These are phyloP conservation scores for Pandion haliaetus DNA, from an alignment of 2,113 vertebrate genomes.

Conservation along the genomic window DNA sequence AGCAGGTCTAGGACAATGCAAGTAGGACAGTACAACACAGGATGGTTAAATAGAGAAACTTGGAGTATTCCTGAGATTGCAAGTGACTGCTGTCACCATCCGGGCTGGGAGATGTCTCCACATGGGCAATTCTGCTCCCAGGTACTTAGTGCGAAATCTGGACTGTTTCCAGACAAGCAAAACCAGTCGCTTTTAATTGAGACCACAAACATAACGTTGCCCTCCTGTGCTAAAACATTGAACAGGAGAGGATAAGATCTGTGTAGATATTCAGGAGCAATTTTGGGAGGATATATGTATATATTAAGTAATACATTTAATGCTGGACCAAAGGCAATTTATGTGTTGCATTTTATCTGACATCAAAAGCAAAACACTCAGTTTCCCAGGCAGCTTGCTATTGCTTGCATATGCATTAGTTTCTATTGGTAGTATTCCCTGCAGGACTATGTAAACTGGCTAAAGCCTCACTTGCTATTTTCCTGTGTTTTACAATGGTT, in stretches of 20 bases:
- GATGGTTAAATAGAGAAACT: not conserved
- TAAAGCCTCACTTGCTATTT: not conserved
- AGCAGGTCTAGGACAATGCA: not conserved
- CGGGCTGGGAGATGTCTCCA: not conserved
- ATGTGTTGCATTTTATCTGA: not conserved
- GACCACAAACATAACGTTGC: not conserved
- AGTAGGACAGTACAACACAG: not conserved
- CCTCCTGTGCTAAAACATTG: not conserved
- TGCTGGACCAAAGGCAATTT: not conserved
- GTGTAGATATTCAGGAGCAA: not conserved
- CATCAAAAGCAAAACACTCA: not conserved
- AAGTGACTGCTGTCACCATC: not conserved
- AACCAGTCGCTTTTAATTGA: not conserved
- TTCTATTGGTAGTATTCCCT: not conserved
- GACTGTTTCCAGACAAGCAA: not conserved
- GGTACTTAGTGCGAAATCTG: not conserved
- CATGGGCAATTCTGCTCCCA: not conserved
- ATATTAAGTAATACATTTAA: not conserved
- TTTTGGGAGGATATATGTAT: not conserved
- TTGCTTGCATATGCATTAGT: slow-evolving; percentile 21
- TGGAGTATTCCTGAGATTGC: not conserved
- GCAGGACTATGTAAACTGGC: not conserved
- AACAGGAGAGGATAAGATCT: not conserved
- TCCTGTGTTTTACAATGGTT: not conserved
- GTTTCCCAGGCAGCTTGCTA: not conserved